Base-by-base conservation (phyloP, 2,797 vertebrate species). In the Sandelia bainsii region DNA sequence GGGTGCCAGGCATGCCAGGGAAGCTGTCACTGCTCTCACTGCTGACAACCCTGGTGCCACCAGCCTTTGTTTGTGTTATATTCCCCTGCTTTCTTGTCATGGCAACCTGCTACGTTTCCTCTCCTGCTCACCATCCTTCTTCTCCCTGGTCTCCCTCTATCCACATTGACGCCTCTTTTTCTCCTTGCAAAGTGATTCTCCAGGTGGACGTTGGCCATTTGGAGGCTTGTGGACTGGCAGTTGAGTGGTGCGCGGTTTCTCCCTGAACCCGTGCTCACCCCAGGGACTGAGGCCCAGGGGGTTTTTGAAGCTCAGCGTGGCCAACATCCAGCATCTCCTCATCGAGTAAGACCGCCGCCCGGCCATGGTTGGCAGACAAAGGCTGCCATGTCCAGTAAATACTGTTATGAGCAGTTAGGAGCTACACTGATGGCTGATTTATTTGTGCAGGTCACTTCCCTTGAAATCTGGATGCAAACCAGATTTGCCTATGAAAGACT, bases 51-150 rank as follows among this genome's bases (percentile, higher is more conserved):
- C 64, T 51, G 32, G 82, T 90, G 87, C 85, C 89, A 90, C 88
- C 89, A 80, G 78, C 87, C 79, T 83, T 71, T 92, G 87, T 93
- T 93, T 92, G 82, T 92, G 85, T 92, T 93, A 91, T 82, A 87
- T 82, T 90, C 84, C 77, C 68, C 69, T 51, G 69, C 75, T 91
- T 88, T 69, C 83, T 93, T 69, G 90, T 84, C 92, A 93, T 94
- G 91, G 91, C 85, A 93, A 94, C 92, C 77, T 79, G 56, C 76
- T 84, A 68, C 73, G 79, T 89, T 91, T 89, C 77, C 75, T 89
- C 72, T 81, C 66, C 71, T 79, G 74, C 68, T 77, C 81, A 50
- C 89, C 84, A 82, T 86, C 79, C 74, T 86, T 82, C 76, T 80
- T 75, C 72, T 84, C 68, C 52, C 70, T 48, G 64, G 69, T 83